These are phyloP conservation scores for Anguilla anguilla DNA, from an alignment of 2,797 vertebrate genomes.

Conservation along the genomic window DNA sequence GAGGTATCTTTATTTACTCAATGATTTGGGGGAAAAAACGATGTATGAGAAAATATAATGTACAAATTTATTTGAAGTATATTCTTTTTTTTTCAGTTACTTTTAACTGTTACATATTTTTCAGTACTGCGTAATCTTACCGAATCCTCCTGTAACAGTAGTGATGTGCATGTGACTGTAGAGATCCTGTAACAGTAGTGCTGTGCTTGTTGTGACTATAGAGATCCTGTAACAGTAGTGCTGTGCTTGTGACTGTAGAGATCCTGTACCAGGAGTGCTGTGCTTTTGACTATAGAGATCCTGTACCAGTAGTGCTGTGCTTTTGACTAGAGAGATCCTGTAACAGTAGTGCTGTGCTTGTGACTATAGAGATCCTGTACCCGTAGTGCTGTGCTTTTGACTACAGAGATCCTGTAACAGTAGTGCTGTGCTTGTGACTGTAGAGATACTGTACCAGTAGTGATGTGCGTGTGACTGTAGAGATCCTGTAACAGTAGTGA, in stretches of 20 bases:
- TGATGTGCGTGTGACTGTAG: not conserved
- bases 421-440: not conserved
- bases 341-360: too few species aligned
- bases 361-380: not conserved
- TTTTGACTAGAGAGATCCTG: too few species aligned
- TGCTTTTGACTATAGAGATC: too few species aligned
- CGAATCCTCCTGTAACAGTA: not conserved
- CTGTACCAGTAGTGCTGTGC: too few species aligned
- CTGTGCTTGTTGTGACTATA: not conserved
- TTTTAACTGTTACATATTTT: not conserved
- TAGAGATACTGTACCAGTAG: not conserved
- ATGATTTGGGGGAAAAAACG: not conserved
- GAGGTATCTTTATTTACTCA: not conserved
- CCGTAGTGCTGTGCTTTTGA: not conserved
- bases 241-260: not conserved
- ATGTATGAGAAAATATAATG: not conserved
- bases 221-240: not conserved
- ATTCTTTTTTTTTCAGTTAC: not conserved
- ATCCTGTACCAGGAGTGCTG: too few species aligned
- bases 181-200: not conserved
- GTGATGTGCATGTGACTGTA: not conserved
- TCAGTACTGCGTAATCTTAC: not conserved
- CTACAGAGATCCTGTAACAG: not conserved
- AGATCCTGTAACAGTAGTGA: not conserved
- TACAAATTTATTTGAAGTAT: not conserved